phyloP scores from a whole-genome alignment of 2,113 vertebrate genomes.

The Pyxicephalus adspersus region DNA sequence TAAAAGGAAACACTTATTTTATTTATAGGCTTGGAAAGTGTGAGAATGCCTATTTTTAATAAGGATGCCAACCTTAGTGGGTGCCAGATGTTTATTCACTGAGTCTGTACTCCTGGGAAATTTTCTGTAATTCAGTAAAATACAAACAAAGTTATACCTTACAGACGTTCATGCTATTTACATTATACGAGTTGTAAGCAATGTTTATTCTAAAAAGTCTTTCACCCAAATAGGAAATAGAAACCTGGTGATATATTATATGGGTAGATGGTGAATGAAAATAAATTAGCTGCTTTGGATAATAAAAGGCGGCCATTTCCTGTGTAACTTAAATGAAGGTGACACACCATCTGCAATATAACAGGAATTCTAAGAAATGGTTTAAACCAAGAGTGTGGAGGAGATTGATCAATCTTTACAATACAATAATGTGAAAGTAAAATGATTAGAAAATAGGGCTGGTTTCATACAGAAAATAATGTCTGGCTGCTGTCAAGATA shows the following conservation, averaged over 20 bases:
- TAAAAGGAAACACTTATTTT: not conserved
- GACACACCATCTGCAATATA: constrained; percentile 74
- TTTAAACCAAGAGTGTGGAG: constrained; percentile 66
- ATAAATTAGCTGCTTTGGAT: constrained; percentile 73
- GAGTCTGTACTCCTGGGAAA: constrained; percentile 7
- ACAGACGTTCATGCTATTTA: constrained; percentile 22
- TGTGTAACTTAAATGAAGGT: constrained; percentile 68
- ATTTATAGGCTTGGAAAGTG: constrained; percentile 4
- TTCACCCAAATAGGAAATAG: constrained; percentile 63
- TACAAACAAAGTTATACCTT: not conserved
- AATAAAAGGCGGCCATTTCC: constrained; percentile 66
- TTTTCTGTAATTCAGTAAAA: constrained; percentile 24
- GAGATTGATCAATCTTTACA: constrained; percentile 67
- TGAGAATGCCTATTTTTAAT: constrained; percentile 23
- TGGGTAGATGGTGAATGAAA: constrained; percentile 73
- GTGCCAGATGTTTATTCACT: not conserved
- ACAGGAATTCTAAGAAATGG: constrained; percentile 66
- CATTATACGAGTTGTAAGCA: constrained; percentile 23
- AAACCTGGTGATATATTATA: constrained; percentile 71
- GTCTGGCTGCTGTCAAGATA: constrained; percentile 70
- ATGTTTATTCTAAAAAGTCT: constrained; percentile 39
- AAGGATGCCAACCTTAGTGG: constrained; percentile 1
- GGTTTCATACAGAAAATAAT: constrained; percentile 71
- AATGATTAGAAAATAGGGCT: constrained; percentile 74
- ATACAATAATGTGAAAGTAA: constrained; percentile 70